Base-by-base conservation (phyloP, 2,113 vertebrate species). In the Procavia capensis region DNA sequence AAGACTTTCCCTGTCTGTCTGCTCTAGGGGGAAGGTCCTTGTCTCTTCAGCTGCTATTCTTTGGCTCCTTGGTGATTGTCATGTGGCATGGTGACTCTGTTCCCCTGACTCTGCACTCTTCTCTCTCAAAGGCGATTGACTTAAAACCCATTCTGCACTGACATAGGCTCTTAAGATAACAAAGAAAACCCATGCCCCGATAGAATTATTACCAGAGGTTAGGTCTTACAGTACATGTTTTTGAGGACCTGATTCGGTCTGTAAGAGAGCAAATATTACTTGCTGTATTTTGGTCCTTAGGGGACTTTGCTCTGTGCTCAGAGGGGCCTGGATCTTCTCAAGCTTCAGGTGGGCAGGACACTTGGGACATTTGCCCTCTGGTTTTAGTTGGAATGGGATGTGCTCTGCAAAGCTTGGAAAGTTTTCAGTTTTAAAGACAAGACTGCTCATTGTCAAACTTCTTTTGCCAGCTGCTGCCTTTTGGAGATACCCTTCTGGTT, bases 381-480 rank as follows among this genome's bases (percentile, higher is more conserved):
- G 50, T 86, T 27, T 97, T 79, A 36, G 34, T 22, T 87, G 87
- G 84, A 63, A 79, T 85, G 43, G 85, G 61, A 83, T 25, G 19
- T 64, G 64, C 36, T 76, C 88, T 74, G 43, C 68, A 50, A 93
- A 90, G 20, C 87, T 88, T 85, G 34, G 50, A 74, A 88, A 88
- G 50, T 31, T 59, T 89, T 59, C 25, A 54, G 63, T 88, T 92
- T 57, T 57, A 47, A 93, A 82, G 50, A 59, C 14, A 89, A 80
- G 25, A 80, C 36, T 90, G 74, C 39, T 80, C 63, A 68, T 85
- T 34, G 45, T 64, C 25, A 72, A 47, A 36, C 45, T n/a, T 83
- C 54, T 81, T 66, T 66, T 86, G 25, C 27, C 63, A 47, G 70
- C 59, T 94, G 57, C 76, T 59, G 5, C 20, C 47, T 70, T 41